Conservation (phyloP, 2,888 invertebrate genomes). For the Leucoma salicis region DNA sequence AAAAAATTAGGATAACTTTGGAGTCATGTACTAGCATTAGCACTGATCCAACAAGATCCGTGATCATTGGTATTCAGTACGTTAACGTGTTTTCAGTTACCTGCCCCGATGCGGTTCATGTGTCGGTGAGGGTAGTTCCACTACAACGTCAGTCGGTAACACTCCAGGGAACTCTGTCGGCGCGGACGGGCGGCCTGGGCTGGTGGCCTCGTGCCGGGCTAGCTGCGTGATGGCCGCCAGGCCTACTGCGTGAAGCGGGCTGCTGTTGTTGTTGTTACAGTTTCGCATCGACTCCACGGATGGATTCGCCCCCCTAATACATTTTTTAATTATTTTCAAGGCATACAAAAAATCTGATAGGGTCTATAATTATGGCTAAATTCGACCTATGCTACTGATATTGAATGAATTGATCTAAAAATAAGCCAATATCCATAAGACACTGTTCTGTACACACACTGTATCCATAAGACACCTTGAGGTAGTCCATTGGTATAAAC, state of each 20-base stretch:
- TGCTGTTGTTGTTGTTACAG: conserved; percentile 82
- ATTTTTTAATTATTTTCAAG: neutral
- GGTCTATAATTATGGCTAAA: too few relatives aligned
- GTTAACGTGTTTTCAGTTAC: conserved; percentile 28
- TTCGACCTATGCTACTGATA: too few relatives aligned
- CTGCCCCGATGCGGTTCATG: conserved; percentile 49
- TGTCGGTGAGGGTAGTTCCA: conserved; percentile 69
- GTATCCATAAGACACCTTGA: too few relatives aligned
- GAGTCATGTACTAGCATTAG: too few relatives aligned
- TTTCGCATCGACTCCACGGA: conserved; percentile 72
- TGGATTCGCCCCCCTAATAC: conserved; percentile 54
- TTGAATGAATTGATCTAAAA: too few relatives aligned
- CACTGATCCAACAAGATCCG: too few relatives aligned
- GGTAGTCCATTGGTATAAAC: too few relatives aligned
- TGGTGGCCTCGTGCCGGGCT: conserved; percentile 80
- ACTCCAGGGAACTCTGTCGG: conserved; percentile 73
- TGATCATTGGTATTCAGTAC: too few relatives aligned
- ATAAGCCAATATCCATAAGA: too few relatives aligned
- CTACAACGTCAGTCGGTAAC: conserved; percentile 75
- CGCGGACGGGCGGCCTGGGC: conserved; percentile 46
- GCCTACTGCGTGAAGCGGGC: conserved; percentile 86
- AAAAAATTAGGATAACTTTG: too few relatives aligned
- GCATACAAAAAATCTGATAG: neutral
- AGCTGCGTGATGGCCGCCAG: conserved; percentile 90
- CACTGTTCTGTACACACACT: too few relatives aligned